Base-by-base conservation (phyloP, 2,888 invertebrate species). In the Drosophila neonasuta region DNA sequence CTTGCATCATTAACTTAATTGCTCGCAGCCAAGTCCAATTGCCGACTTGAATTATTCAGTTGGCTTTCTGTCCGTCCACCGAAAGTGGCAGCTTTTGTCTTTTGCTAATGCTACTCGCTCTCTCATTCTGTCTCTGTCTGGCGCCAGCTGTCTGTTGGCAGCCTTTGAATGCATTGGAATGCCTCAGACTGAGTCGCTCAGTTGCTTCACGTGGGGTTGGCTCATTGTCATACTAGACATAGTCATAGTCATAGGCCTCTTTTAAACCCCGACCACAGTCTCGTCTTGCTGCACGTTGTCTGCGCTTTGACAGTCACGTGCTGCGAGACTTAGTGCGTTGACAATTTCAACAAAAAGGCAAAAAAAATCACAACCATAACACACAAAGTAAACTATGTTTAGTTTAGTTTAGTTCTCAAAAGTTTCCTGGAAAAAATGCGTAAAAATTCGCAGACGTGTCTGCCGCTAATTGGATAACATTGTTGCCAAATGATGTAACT, bases 1-100 rank as follows among this genome's bases (percentile, higher is more conserved):
- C 85, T 85, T 83, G 86, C 70, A 79, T 87, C 80, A 88, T 85
- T 88, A 88, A 88, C 72, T 87, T 85, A 85, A 88, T 85, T 79
- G 88, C 77, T 86, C 58, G 68, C 69, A 71, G 77, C 58, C 68
- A 68, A 68, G 74, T 73, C 77, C 79, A 87, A 84, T 86, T 84
- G 79, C 80, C 85, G 77, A 74, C 65, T 73, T 87, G 71, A 88
- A 87, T 88, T 80, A 88, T 86, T 87, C 74, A 87, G 75, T 73
- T 80, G 72, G 61, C 50, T 68, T 70, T 57, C 65, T 63, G 56
- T 68, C 50, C 45, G 72, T 24, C 24, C 6, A 24, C 24, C 45
- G 71, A 70, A 61, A 77, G 41, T 64, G 79, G 61, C 71, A 61
- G 59, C 68, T 61, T 77, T 74, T 74, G 64, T 68, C 68, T 70